phyloP scores from a whole-genome alignment of 2,797 vertebrate genomes.

The Myripristis jacobus region DNA sequence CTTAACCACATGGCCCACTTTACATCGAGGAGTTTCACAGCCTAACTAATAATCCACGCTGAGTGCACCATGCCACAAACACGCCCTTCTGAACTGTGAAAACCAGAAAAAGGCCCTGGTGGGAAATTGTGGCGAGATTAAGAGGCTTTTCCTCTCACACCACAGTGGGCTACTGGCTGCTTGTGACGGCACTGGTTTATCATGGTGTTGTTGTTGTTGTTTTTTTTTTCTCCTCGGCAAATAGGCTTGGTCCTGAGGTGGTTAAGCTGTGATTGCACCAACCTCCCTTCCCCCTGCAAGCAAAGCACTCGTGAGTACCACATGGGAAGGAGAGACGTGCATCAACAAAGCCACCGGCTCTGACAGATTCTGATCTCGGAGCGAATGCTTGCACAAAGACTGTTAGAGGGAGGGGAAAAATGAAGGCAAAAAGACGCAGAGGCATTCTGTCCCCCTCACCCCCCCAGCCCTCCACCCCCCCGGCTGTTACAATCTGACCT shows the following conservation, averaged over 20 bases:
- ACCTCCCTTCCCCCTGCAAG: slow-evolving; percentile 29
- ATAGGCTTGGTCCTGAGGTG: slow-evolving; percentile 34
- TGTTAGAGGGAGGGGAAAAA: slow-evolving; percentile 31
- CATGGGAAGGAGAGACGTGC: slow-evolving; percentile 35
- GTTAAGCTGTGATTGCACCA: slow-evolving; percentile 28
- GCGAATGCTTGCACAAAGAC: slow-evolving; percentile 29
- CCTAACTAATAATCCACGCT: slow-evolving; percentile 10
- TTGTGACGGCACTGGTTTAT: slow-evolving; percentile 25
- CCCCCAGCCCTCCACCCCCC: no score
- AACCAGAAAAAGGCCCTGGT: slow-evolving; percentile 24
- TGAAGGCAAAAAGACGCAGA: slow-evolving; percentile 44
- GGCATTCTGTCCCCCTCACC: slow-evolving; percentile 59
- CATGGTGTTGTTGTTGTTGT: not conserved
- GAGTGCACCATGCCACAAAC: slow-evolving; percentile 9
- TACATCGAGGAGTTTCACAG: slow-evolving; percentile 24
- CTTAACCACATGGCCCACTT: slow-evolving; percentile 11
- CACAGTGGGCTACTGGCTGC: slow-evolving; percentile 33
- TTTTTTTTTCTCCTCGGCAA: slow-evolving; percentile 27
- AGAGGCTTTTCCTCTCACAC: slow-evolving; percentile 51
- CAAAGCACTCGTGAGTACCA: slow-evolving; percentile 28
- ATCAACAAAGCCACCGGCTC: slow-evolving; percentile 55
- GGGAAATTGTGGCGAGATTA: slow-evolving; percentile 58
- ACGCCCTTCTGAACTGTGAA: slow-evolving; percentile 7
- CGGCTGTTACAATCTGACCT: slow-evolving; percentile 61
- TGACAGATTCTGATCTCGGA: slow-evolving; percentile 56